A percentile compares a stretch with the other conserved stretches of the same genome.
phyloP scores from a whole-genome alignment of 2,113 vertebrate genomes.

The Melanerpes aurifrons region DNA sequence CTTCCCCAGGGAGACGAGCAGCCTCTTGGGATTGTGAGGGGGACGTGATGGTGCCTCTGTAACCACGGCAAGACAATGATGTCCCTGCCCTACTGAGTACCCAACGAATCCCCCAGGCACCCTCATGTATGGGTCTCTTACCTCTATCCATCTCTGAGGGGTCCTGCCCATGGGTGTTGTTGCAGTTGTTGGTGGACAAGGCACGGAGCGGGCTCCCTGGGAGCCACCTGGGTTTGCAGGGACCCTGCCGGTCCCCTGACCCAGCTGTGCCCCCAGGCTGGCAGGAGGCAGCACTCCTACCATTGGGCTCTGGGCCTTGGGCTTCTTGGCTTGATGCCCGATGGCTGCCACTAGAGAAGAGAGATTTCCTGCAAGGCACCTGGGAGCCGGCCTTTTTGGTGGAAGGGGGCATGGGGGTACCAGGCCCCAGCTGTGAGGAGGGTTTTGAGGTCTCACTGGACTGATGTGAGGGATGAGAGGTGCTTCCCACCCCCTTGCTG shows the following conservation, averaged over 20 bases:
- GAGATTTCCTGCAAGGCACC: conserved; percentile 55
- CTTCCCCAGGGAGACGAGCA: neutral
- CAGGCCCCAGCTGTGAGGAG: neutral
- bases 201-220: conserved; percentile 2
- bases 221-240: conserved; percentile 17
- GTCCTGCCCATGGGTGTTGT: neutral
- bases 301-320: neutral
- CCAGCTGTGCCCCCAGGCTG: neutral
- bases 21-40: neutral
- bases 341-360: neutral
- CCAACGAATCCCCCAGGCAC: rapidly evolving
- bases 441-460: neutral
- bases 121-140: rapidly evolving
- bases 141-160: neutral
- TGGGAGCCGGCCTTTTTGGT: conserved; percentile 57
- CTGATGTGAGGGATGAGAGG: rapidly evolving
- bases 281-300: rapidly evolving
- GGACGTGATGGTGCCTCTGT: neutral
- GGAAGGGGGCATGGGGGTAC: neutral
- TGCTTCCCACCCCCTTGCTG: neutral
- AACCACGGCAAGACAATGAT: neutral
- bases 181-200: conserved; percentile 50
- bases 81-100: rapidly evolving
- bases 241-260: neutral
- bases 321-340: neutral